Percentiles rank a stretch among this genome's conserved stretches.
These are phyloP conservation scores for Lepidocyrtinus sp. DNA, from an alignment of 2,888 invertebrate species.

Conservation along the genomic window DNA sequence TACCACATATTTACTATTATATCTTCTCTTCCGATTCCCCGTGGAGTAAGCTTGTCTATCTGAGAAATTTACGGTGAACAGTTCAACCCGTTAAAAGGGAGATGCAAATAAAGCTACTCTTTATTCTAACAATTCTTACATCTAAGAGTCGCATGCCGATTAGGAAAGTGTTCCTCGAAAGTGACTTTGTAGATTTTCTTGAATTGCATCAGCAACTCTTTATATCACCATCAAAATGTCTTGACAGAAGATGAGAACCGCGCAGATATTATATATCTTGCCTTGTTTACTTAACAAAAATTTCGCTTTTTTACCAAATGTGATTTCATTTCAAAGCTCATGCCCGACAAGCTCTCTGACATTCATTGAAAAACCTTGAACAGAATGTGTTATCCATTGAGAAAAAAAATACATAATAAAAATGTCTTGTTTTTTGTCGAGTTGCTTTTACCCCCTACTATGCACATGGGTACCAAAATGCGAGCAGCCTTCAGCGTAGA, in stretches of 20 bases:
- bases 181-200: background rate
- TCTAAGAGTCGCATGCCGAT: background rate
- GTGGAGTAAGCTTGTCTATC: slow-evolving; percentile 42
- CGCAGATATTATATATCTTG: background rate
- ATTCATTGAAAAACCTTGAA: slow-evolving; percentile 56
- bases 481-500: background rate
- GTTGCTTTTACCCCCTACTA: background rate
- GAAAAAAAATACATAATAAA: background rate
- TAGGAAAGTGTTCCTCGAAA: background rate
- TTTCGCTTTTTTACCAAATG: too few species aligned
- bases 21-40: slow-evolving; percentile 49
- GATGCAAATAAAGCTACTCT: background rate
- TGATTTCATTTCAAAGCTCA: slow-evolving; percentile 46
- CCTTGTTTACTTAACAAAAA: background rate
- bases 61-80: slow-evolving; percentile 26
- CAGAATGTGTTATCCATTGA: background rate
- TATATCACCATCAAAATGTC: background rate
- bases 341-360: slow-evolving; percentile 42
- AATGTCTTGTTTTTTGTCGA: background rate
- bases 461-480: background rate
- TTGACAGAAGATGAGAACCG: background rate
- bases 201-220: background rate
- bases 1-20: slow-evolving; percentile 51
- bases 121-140: background rate
- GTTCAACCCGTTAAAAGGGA: background rate